phyloP scores from a whole-genome alignment of 2,888 invertebrate species.

The Neoscelio sp. region DNA sequence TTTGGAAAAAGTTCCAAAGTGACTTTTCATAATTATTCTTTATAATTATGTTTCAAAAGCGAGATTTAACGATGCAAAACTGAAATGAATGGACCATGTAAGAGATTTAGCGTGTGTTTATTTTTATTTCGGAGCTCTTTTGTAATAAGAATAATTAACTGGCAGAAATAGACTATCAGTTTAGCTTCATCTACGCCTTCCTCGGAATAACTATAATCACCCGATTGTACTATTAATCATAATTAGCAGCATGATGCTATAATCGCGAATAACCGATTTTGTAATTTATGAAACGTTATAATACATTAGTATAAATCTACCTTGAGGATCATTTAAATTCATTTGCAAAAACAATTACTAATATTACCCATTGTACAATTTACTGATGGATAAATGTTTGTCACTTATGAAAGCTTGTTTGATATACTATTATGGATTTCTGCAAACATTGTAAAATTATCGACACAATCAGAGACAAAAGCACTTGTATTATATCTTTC shows the following conservation, averaged over 20 bases:
- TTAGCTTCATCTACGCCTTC: background rate
- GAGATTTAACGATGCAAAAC: slow-evolving; percentile 17
- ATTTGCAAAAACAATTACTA: no score
- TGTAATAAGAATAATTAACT: slow-evolving; percentile 10
- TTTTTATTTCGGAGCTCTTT: slow-evolving; percentile 17
- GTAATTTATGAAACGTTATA: background rate
- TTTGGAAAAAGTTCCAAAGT: slow-evolving; percentile 43
- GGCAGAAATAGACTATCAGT: background rate
- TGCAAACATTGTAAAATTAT: no score
- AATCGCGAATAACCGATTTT: background rate
- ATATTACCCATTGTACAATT: no score
- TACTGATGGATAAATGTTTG: no score
- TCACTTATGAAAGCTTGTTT: no score
- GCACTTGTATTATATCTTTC: no score
- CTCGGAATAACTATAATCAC: background rate
- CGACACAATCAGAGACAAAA: no score
- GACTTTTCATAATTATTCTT: slow-evolving; percentile 53
- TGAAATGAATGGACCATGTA: slow-evolving; percentile 9
- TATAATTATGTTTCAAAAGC: slow-evolving; percentile 42
- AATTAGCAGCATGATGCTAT: slow-evolving; percentile 3
- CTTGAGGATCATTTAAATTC: no score
- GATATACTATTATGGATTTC: no score
- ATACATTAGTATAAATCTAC: no score
- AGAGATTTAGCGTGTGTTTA: slow-evolving; percentile 1
- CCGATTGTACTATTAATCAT: slow-evolving; percentile 13